These are phyloP conservation scores for Rhea americana DNA, from an alignment of 2,113 vertebrate genomes.

Conservation along the genomic window DNA sequence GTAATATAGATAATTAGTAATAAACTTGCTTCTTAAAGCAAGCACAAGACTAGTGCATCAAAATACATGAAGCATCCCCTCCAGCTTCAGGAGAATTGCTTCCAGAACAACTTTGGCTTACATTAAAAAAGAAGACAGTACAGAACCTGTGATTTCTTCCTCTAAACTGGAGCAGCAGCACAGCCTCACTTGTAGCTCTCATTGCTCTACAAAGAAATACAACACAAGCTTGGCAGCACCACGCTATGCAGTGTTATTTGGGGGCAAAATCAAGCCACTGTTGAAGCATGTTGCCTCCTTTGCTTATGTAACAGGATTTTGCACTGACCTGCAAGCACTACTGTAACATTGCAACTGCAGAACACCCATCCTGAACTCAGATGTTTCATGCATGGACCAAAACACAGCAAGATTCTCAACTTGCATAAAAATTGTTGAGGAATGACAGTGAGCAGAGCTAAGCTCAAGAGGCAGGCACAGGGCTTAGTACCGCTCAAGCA, in stretches of 20 bases:
- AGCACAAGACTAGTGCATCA: background rate
- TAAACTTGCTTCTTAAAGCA: background rate
- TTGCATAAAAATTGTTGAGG: accelerated
- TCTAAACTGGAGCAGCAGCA: background rate
- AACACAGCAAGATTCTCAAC: background rate
- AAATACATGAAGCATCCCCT: background rate
- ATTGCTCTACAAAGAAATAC: background rate
- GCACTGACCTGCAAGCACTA: background rate
- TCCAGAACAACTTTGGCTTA: background rate
- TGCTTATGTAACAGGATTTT: accelerated
- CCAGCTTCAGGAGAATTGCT: background rate
- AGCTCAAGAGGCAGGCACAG: background rate
- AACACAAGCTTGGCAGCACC: background rate
- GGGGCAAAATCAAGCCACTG: too few species aligned
- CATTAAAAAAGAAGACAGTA: accelerated
- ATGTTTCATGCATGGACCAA: background rate
- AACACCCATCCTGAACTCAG: background rate
- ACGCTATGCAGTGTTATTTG: accelerated
- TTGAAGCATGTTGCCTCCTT: background rate
- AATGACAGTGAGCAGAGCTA: background rate
- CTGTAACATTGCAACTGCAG: accelerated
- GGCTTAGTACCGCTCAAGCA: background rate
- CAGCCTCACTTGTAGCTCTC: background rate
- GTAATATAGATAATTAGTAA: background rate
- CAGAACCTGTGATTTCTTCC: background rate